Conservation (phyloP, 2,888 invertebrate species). For the Campoplex capitator region DNA sequence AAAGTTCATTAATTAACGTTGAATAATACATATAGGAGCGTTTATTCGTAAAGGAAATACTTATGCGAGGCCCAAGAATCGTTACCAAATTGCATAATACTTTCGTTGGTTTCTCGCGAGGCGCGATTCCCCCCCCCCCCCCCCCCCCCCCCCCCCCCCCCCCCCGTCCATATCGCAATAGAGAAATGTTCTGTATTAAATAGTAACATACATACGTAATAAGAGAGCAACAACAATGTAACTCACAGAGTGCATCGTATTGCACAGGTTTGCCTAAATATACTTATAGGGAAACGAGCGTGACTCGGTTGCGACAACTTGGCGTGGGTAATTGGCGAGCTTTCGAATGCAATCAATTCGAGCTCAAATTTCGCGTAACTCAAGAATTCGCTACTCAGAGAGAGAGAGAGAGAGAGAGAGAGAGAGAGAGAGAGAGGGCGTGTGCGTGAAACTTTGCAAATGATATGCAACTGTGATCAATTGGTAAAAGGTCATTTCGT, state of each 20-base stretch:
- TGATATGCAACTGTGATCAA: neutral
- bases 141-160: too few species aligned
- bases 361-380: slow-evolving; percentile 50
- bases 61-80: slow-evolving; percentile 29
- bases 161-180: slow-evolving; percentile 33
- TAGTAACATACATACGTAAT: slow-evolving; percentile 31
- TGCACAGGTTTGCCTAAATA: slow-evolving; percentile 39
- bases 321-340: slow-evolving; percentile 71
- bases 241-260: slow-evolving; percentile 23
- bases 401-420: too few species aligned
- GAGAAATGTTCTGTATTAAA: neutral
- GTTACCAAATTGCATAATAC: slow-evolving; percentile 36
- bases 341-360: slow-evolving; percentile 75
- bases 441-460: neutral
- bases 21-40: slow-evolving; percentile 1
- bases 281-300: slow-evolving; percentile 38
- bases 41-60: slow-evolving; percentile 22
- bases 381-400: slow-evolving; percentile 40
- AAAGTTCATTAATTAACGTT: neutral
- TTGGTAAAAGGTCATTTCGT: neutral
- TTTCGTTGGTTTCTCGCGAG: slow-evolving; percentile 16
- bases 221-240: slow-evolving; percentile 37
- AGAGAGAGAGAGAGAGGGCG: too few species aligned
- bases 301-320: slow-evolving; percentile 61
- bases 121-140: too few species aligned